phyloP scores from a whole-genome alignment of 2,113 vertebrate species.

The Eudyptes chrysolophus region DNA sequence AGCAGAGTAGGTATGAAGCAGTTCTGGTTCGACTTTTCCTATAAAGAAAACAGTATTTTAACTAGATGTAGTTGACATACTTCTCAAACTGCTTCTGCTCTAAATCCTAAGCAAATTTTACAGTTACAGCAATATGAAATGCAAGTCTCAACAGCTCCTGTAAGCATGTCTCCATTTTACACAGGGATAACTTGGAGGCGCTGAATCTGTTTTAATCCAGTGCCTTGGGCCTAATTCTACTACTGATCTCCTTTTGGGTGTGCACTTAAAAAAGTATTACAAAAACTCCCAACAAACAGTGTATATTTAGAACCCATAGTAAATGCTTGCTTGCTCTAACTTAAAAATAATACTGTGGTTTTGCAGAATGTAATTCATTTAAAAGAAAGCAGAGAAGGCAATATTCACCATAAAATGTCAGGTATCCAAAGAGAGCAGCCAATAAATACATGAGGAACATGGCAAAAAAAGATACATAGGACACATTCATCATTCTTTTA shows the following conservation, averaged over 20 bases:
- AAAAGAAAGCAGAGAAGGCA: neutral
- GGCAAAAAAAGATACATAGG: constrained; percentile 93
- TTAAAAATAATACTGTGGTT: neutral
- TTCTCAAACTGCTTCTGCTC: neutral
- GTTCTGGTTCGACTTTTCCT: constrained; percentile 87
- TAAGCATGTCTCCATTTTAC: neutral
- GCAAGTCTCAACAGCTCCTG: neutral
- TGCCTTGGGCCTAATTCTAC: neutral
- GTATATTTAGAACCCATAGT: neutral
- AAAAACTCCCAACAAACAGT: neutral
- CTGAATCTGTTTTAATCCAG: neutral
- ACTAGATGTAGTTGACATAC: neutral
- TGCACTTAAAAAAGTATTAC: neutral
- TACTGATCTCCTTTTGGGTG: neutral
- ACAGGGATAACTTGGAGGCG: neutral
- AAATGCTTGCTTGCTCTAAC: neutral
- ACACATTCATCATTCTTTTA: constrained; percentile 93
- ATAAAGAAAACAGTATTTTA: neutral
- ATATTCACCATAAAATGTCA: constrained; percentile 92
- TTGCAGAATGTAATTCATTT: neutral
- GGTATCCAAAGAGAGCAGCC: constrained; percentile 95
- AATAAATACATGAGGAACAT: constrained; percentile 98
- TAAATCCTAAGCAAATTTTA: neutral
- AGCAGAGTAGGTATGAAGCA: constrained; percentile 93
- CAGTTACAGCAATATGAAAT: neutral